Evolutionary conservation across 2,888 invertebrate species (phyloP), one percentile per base, ranked within the genome.

Genomic region (Actias luna): DNA sequence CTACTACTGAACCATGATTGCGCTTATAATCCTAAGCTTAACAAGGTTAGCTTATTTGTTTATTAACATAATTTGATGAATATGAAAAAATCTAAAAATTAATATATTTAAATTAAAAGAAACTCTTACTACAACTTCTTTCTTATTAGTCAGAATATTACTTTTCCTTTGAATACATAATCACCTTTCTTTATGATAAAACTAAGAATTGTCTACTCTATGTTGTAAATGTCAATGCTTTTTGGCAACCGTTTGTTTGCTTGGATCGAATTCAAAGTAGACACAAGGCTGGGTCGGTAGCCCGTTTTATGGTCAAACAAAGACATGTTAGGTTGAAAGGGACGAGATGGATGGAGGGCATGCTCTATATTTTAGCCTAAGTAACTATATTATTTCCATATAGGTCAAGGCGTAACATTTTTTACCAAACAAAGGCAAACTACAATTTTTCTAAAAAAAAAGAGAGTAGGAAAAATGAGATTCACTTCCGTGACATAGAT

Each of bases 201-300:
- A 22, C 0, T 46, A 22, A 8, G 10, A 46, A 5, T 22, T 46
- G 10, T 46, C 14, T 10, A 22, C 22, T 22, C 5, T 27, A 52
- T 27, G 27, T 27, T 27, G 52, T 29, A 52, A 52, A 52, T 25
- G 27, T 16, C 27, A 52, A 27, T 29, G 52, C 52, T 52, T 27
- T 52, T 52, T 52, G 52, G 27, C 52, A 52, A 46, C 33, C 58
- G 66, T 65, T 68, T 58, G 46, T 58, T 52, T 36, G 18, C 29
- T 55, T 60, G 52, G 52, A 27, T 52, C 27, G 27, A 27, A 27
- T 52, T 14, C 27, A 27, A 27, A 52, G 16, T 52, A 52, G 52
- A 27, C 27, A 27, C 27, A 52, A 52, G 27, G 52, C 4, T 16
- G 29, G 14, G 52, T 27, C 27, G 29, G 12, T 16, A 27, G 16